These are phyloP conservation scores for Lissonota sp. DNA, from an alignment of 2,888 invertebrate genomes.

Conservation along the genomic window DNA sequence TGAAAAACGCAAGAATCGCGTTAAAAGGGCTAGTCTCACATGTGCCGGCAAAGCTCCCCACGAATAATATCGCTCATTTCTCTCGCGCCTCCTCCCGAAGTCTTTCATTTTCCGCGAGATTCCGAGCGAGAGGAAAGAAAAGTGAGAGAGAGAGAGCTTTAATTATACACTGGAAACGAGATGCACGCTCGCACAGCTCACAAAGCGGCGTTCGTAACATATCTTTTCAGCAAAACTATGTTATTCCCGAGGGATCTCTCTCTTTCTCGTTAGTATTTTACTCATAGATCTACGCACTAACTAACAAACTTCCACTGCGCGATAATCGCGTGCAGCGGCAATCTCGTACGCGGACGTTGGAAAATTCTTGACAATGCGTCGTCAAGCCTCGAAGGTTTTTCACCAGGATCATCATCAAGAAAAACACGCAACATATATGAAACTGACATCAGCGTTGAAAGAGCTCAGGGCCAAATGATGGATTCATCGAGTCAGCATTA, in stretches of 20 bases:
- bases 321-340: conserved; percentile 46
- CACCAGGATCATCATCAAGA: background rate
- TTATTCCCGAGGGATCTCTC: conserved; percentile 41
- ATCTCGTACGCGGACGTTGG: conserved; percentile 38
- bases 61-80: conserved; percentile 51
- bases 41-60: conserved; percentile 65
- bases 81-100: conserved; percentile 18
- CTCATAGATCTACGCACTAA: conserved; percentile 9
- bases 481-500: no score
- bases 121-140: background rate
- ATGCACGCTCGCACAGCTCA: conserved; percentile 6
- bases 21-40: conserved; percentile 69
- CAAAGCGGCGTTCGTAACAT: conserved; percentile 28
- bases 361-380: conserved; percentile 54
- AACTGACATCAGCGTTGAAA: background rate
- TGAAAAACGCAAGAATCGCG: conserved; percentile 1
- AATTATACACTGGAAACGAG: conserved; percentile 37
- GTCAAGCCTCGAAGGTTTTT: conserved; percentile 32
- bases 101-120: conserved; percentile 55
- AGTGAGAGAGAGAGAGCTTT: conserved; percentile 20
- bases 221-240: conserved; percentile 59
- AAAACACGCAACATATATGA: background rate
- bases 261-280: conserved; percentile 5
- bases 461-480: no score
- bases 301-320: conserved; percentile 52